Conservation (phyloP, 2,113 vertebrate species). For the Pelecanoides urinatrix region DNA sequence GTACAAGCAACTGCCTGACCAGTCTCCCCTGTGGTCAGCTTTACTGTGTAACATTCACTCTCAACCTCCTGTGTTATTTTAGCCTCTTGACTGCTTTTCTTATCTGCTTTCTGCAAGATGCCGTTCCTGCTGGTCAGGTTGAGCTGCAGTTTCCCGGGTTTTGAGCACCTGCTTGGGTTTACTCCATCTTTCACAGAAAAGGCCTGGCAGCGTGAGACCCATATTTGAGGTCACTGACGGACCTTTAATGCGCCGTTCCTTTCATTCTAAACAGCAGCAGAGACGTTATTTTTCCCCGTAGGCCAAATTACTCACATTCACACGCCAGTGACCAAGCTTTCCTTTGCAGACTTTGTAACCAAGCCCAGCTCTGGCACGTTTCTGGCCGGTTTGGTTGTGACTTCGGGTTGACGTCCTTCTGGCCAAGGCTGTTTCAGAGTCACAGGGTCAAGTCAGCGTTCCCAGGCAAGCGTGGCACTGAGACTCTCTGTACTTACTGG, state of each 20-base stretch:
- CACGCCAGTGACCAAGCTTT: not conserved
- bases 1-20: not conserved
- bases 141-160: not conserved
- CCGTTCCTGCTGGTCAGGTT: not conserved
- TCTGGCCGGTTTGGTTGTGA: not conserved
- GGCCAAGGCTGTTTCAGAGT: not conserved
- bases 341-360: not conserved
- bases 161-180: not conserved
- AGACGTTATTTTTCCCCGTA: fast-evolving
- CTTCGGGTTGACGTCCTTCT: not conserved
- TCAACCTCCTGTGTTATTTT: not conserved
- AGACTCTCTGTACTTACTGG: not conserved
- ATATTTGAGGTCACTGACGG: not conserved
- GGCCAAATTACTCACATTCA: not conserved
- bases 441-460: not conserved
- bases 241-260: not conserved
- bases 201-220: not conserved
- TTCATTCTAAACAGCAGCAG: not conserved
- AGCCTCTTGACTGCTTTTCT: not conserved
- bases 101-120: not conserved
- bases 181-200: not conserved
- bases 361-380: not conserved
- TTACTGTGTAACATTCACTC: not conserved
- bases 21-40: not conserved
- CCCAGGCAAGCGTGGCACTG: not conserved